Conservation (phyloP, 1,140 invertebrate genomes). For the Bombus consobrinus region DNA sequence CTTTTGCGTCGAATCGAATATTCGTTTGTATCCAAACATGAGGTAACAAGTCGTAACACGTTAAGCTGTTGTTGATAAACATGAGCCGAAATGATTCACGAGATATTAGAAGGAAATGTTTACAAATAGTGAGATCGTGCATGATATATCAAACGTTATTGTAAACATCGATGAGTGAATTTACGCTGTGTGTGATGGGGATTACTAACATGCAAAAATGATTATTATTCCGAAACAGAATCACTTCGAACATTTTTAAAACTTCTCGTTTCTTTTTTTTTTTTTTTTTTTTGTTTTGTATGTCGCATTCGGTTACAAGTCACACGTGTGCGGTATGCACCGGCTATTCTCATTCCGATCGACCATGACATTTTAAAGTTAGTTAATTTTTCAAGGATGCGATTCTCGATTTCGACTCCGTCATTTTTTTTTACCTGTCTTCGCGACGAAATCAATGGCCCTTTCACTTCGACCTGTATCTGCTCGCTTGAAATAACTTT, state of each 20-base stretch:
- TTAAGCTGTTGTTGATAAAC: no score
- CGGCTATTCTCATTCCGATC: neutral
- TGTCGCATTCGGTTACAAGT: no score
- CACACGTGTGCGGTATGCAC: no score
- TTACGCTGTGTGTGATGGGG: no score
- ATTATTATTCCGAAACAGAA: neutral
- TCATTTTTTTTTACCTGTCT: neutral
- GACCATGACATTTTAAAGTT: neutral
- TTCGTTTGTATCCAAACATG: neutral
- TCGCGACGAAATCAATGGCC: neutral
- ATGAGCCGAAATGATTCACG: neutral
- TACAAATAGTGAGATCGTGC: neutral
- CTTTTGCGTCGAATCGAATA: neutral
- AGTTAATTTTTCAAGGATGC: neutral
- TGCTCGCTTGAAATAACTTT: constrained; percentile 4
- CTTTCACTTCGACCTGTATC: constrained; percentile 7
- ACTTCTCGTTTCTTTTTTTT: neutral
- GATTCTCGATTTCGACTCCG: neutral
- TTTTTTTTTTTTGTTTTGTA: no score
- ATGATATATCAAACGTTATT: neutral
- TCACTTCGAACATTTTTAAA: neutral
- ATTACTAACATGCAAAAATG: neutral
- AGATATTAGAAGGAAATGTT: neutral
- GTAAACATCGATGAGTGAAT: neutral
- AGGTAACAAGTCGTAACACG: neutral